Conservation (phyloP, 2,888 invertebrate species). For the Odontomyia ornata region DNA sequence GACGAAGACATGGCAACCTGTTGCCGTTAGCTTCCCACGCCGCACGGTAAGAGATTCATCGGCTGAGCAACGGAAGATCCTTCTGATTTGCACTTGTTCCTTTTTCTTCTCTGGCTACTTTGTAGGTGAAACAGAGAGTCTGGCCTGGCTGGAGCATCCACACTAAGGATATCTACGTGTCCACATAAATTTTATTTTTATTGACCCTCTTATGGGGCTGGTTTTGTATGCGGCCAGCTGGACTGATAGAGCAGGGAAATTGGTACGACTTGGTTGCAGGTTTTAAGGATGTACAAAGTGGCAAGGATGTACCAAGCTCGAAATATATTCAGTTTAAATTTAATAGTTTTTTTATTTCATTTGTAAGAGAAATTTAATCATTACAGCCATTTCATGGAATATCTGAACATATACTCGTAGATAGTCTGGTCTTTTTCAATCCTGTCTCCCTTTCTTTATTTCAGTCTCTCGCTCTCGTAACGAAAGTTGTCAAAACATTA, state of each 20-base stretch:
- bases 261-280: not conserved
- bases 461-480: too few species aligned
- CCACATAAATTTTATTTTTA: slow-evolving; percentile 49
- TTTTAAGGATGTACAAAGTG: not conserved
- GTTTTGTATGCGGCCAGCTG: not conserved
- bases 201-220: slow-evolving; percentile 45
- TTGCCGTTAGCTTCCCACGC: slow-evolving; percentile 19
- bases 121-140: not conserved
- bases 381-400: not conserved
- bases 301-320: not conserved
- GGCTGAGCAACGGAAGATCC: not conserved
- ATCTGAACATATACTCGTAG: too few species aligned
- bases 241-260: not conserved
- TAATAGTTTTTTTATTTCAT: too few species aligned
- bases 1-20: slow-evolving; percentile 35
- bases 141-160: not conserved
- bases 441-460: too few species aligned
- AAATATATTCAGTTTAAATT: too few species aligned
- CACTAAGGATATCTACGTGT: slow-evolving; percentile 39
- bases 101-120: not conserved
- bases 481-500: too few species aligned
- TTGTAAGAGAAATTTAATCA: too few species aligned
- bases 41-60: not conserved
- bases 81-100: not conserved
- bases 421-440: too few species aligned